These are phyloP conservation scores for Stictocephala bisonia DNA, from an alignment of 2,888 invertebrate genomes.

Conservation along the genomic window DNA sequence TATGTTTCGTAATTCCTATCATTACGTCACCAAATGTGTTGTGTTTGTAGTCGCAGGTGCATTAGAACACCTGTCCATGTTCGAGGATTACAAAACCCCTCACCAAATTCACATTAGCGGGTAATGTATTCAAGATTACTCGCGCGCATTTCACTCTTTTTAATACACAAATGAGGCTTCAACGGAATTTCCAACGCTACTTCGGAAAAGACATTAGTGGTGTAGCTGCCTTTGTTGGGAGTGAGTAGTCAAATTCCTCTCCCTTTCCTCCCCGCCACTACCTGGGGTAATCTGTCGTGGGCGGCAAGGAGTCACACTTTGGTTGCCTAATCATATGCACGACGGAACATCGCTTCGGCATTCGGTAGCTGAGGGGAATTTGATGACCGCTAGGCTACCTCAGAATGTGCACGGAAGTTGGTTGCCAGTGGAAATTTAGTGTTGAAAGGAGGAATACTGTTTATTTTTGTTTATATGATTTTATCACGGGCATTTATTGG, in stretches of 20 bases:
- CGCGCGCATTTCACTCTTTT: conserved; percentile 49
- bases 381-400: background rate
- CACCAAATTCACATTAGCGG: conserved; percentile 44
- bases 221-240: conserved; percentile 24
- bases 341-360: background rate
- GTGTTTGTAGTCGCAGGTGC: conserved; percentile 6
- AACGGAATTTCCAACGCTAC: conserved; percentile 46
- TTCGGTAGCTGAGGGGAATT: background rate
- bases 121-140: conserved; percentile 51
- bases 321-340: conserved; percentile 14
- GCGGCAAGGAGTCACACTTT: conserved; percentile 14
- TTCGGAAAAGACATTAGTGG: conserved; percentile 47
- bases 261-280: background rate
- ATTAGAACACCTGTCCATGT: conserved; percentile 13
- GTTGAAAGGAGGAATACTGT: too few species aligned
- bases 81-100: background rate
- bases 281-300: conserved; percentile 17
- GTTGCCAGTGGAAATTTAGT: too few species aligned
- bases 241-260: conserved; percentile 42
- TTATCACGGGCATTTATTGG: too few species aligned
- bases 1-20: too few species aligned
- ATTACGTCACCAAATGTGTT: too few species aligned
- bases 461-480: too few species aligned
- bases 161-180: conserved; percentile 51
- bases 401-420: background rate